Base-by-base conservation (phyloP, 2,888 invertebrate genomes). In the Petrolisthes manimaculis region DNA sequence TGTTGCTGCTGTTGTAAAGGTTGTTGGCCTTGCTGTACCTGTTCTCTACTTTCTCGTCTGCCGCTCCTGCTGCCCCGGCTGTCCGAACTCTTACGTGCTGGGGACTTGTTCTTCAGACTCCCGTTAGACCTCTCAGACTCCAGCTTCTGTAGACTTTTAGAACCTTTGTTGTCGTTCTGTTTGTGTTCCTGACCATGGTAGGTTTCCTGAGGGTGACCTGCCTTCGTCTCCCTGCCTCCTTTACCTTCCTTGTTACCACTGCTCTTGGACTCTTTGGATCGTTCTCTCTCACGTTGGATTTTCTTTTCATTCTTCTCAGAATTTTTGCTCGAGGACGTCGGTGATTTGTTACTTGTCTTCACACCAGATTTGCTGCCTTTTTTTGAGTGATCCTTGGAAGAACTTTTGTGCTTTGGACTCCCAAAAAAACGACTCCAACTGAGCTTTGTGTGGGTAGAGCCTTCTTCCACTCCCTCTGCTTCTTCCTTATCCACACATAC, bases 11-110 rank as follows among this genome's bases (percentile, higher is more conserved):
- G 85, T 74, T 86, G 86, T 55, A 69, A 21, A 14, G 83, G 69
- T 55, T 82, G 86, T 78, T 83, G 83, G 55, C 51, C 56, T 67
- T 86, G 86, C 51, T 84, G 86, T 24, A 75, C 80, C 81, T 89
- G 89, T 91, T 93, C 92, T 61, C 84, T 84, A 74, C 88, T 88
- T 77, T 92, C 93, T 91, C 92, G 93, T 92, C 92, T 94, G 93
- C 91, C 93, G 93, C 91, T 94, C 94, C 93, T 94, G 92, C 91
- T 93, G 93, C 92, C 94, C 94, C 91, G 94, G 93, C 92, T 94
- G 94, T 89, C 89, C 54, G 88, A 84, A 56, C 82, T 78, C 75
- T 89, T 89, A 67, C 89, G 84, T 3, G 89, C 85, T 14, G 89
- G 89, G 53, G 89, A 89, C 67, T 86, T 89, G 89, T 69, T 89